These are phyloP conservation scores for Todiramphus saurophagus DNA, from an alignment of 2,113 vertebrate species.

Conservation along the genomic window DNA sequence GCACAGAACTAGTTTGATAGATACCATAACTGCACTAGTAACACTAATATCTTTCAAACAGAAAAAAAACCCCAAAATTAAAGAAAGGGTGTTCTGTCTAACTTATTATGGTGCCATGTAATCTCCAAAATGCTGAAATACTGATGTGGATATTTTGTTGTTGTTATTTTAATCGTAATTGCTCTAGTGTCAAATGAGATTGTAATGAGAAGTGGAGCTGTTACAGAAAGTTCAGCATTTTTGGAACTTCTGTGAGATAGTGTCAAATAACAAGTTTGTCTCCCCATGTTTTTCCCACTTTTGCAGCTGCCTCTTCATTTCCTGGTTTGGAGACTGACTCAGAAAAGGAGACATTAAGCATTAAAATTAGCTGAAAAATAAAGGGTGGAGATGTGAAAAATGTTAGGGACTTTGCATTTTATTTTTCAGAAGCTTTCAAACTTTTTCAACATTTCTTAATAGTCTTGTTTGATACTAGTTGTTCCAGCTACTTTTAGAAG, in stretches of 20 bases:
- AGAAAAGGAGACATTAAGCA: constrained; percentile 53
- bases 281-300: constrained; percentile 62
- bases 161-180: constrained; percentile 51
- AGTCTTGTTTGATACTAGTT: constrained; percentile 8
- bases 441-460: constrained; percentile 31
- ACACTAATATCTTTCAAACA: not conserved
- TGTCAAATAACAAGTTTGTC: constrained; percentile 64
- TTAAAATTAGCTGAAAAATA: constrained; percentile 66
- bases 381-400: constrained; percentile 68
- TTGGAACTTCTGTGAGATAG: constrained; percentile 44
- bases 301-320: constrained; percentile 68
- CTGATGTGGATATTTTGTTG: not conserved
- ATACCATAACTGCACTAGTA: not conserved
- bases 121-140: constrained; percentile 16
- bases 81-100: not conserved
- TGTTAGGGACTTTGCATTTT: constrained; percentile 45
- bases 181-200: constrained; percentile 49
- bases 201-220: constrained; percentile 47
- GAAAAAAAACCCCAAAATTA: not conserved
- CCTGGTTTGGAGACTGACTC: constrained; percentile 61
- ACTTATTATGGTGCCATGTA: not conserved
- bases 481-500: constrained; percentile 23
- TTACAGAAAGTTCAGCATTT: constrained; percentile 53
- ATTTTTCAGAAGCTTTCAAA: constrained; percentile 53
- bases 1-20: not conserved